Conservation (phyloP, 2,797 vertebrate species). For the Chelon auratus region DNA sequence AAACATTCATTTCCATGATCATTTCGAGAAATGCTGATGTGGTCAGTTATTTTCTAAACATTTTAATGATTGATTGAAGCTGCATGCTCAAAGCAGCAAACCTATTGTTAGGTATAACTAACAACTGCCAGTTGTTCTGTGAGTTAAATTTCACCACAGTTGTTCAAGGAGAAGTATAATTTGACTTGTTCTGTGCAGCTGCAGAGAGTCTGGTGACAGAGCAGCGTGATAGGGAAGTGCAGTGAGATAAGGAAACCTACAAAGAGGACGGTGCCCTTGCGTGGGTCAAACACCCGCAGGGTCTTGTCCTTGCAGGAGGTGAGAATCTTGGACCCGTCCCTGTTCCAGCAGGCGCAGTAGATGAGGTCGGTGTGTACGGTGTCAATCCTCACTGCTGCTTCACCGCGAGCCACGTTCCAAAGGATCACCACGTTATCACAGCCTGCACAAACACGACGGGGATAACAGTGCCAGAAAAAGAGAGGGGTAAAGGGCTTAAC, state of each 20-base stretch:
- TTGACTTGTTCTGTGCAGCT: not conserved
- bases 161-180: not conserved
- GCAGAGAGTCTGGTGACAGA: not conserved
- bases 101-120: no score
- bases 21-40: no score
- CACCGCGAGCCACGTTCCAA: conserved; percentile 90
- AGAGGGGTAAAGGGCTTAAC: not conserved
- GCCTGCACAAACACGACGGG: conserved; percentile 68
- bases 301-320: conserved; percentile 92
- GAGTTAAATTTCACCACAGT: no score
- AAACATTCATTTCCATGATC: no score
- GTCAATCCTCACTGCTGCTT: conserved; percentile 83
- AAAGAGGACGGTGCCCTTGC: conserved; percentile 83
- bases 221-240: not conserved
- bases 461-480: not conserved
- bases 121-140: no score
- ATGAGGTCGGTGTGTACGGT: conserved; percentile 88
- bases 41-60: no score
- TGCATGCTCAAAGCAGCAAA: no score
- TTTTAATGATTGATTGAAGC: no score
- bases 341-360: conserved; percentile 92
- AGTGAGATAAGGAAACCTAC: conserved; percentile 75
- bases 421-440: conserved; percentile 91
- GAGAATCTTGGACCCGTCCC: conserved; percentile 87
- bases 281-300: conserved; percentile 87